A percentile compares a stretch with the other conserved stretches of the same genome.
These are phyloP conservation scores for Volucella inflata DNA, from an alignment of 2,888 invertebrate genomes.

Conservation along the genomic window DNA sequence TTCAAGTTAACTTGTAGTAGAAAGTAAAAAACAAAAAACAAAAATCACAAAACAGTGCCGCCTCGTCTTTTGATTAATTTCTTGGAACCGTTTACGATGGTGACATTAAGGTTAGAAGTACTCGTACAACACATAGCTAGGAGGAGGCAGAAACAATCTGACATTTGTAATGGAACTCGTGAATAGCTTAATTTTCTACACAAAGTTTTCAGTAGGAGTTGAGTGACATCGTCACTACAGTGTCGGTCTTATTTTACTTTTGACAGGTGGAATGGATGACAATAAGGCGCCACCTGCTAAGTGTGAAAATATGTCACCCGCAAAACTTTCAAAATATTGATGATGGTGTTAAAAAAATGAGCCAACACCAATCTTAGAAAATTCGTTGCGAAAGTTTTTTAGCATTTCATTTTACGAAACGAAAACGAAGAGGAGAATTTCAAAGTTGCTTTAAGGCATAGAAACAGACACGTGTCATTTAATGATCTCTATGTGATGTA, in stretches of 20 bases:
- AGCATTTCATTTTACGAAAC: too few relatives aligned
- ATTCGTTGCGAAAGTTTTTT: too few relatives aligned
- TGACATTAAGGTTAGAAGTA: conserved; percentile 54
- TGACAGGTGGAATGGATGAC: neutral
- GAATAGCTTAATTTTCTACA: conserved; percentile 49
- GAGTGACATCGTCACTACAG: conserved; percentile 13
- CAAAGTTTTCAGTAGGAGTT: neutral
- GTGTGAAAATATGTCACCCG: conserved; percentile 61
- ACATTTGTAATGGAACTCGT: conserved; percentile 36
- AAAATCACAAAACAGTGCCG: conserved; percentile 10
- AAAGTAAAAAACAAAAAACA: neutral
- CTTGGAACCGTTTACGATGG: conserved; percentile 46
- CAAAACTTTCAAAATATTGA: conserved; percentile 56
- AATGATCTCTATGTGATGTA: too few relatives aligned
- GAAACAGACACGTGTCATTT: too few relatives aligned
- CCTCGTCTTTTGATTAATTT: conserved; percentile 63
- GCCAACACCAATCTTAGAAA: too few relatives aligned
- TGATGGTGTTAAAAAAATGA: neutral
- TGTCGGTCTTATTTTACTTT: conserved; percentile 22
- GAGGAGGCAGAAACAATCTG: conserved; percentile 29
- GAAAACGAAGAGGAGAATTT: too few relatives aligned
- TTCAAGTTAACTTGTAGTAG: conserved; percentile 40
- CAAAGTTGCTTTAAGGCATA: too few relatives aligned
- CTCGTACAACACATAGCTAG: conserved; percentile 7
- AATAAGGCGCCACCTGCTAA: conserved; percentile 47